Evolutionary conservation across 2,113 vertebrate species (phyloP).

Genomic region (Chroicocephalus ridibundus): DNA sequence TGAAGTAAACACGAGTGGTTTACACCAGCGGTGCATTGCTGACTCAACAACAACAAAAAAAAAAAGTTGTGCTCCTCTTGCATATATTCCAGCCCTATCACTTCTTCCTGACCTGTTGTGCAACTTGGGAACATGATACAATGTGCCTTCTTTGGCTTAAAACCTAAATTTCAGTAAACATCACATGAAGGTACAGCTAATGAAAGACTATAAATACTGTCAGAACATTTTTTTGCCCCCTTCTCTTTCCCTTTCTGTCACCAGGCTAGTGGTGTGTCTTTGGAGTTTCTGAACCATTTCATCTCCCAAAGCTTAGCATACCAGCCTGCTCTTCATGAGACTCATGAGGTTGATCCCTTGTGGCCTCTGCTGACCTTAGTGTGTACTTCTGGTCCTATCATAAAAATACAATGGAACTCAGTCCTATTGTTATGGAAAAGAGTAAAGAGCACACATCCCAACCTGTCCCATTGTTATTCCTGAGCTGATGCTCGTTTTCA

Average conservation of each 20-base stretch:
- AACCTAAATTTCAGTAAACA: background rate
- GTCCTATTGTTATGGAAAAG: accelerated
- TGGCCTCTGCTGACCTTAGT: background rate
- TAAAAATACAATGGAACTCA: background rate
- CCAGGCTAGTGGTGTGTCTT: background rate
- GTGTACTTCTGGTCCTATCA: background rate
- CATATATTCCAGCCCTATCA: background rate
- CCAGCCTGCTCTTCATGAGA: background rate
- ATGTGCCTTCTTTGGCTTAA: background rate
- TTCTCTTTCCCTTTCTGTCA: background rate
- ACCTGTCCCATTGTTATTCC: background rate
- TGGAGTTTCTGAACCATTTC: background rate
- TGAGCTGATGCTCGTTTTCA: background rate
- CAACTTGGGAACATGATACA: background rate
- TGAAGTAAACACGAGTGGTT: background rate
- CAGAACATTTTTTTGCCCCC: background rate
- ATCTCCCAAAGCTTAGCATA: background rate
- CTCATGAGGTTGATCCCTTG: background rate
- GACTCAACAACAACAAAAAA: background rate
- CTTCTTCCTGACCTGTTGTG: background rate
- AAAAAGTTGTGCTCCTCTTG: background rate
- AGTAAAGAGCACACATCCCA: background rate
- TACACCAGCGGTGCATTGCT: background rate
- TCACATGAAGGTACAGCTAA: background rate
- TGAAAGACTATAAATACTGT: background rate